Conservation (phyloP, 2,888 invertebrate genomes). For the Cantharis nigra region DNA sequence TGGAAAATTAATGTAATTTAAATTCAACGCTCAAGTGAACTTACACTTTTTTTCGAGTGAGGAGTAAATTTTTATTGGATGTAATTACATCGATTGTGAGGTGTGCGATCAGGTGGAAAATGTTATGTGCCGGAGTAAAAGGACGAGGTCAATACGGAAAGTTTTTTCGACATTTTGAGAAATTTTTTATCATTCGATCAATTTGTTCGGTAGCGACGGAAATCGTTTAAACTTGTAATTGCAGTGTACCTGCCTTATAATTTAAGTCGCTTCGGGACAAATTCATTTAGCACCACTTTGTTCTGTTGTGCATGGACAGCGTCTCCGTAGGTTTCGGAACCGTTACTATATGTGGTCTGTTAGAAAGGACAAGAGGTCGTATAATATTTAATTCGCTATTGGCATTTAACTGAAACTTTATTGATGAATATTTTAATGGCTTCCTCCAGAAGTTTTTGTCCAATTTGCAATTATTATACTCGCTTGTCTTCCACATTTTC, state of each 20-base stretch:
- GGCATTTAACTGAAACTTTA: conserved; percentile 3
- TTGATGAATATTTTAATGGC: conserved; percentile 2
- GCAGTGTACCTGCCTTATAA: conserved; percentile 50
- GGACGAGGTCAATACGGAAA: neutral
- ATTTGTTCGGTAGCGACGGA: conserved; percentile 47
- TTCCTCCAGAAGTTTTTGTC: neutral
- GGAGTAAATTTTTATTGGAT: neutral
- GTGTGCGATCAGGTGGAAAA: neutral
- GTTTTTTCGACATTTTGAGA: neutral
- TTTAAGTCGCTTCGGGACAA: conserved; percentile 49
- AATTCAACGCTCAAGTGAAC: neutral
- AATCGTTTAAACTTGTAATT: conserved; percentile 48
- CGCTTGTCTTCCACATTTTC: neutral
- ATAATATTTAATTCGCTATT: conserved; percentile 8
- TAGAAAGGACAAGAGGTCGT: conserved; percentile 9
- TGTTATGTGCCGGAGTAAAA: neutral
- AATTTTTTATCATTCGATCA: conserved; percentile 22
- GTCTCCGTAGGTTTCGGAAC: conserved; percentile 15
- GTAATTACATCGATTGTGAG: neutral
- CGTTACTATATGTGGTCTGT: conserved; percentile 4
- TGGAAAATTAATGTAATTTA: neutral
- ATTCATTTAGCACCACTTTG: conserved; percentile 49
- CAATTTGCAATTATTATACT: neutral
- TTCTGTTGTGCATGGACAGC: conserved; percentile 26
- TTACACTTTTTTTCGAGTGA: neutral